Conservation (phyloP, 2,113 vertebrate species). For the Salminus brasiliensis region DNA sequence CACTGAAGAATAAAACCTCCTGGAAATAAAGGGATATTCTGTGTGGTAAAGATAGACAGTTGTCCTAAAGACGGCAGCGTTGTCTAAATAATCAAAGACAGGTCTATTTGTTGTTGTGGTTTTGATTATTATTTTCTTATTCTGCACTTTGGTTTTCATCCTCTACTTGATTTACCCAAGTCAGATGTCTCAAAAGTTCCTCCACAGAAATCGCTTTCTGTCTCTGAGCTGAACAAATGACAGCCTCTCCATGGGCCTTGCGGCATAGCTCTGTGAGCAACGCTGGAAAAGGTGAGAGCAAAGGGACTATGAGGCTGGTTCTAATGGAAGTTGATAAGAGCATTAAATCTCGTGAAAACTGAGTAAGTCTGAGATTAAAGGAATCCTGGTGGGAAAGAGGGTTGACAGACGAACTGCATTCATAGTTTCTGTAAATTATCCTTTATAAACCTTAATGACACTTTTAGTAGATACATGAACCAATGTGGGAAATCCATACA, state of each 20-base stretch:
- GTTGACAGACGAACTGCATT: neutral
- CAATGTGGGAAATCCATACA: neutral
- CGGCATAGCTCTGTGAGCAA: constrained; percentile 13
- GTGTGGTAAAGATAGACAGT: neutral
- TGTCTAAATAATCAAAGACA: constrained; percentile 4
- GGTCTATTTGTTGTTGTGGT: neutral
- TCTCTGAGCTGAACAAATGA: constrained; percentile 16
- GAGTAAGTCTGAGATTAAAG: constrained; percentile 15
- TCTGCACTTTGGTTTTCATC: neutral
- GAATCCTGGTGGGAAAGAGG: neutral
- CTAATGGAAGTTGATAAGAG: neutral
- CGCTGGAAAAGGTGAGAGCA: neutral
- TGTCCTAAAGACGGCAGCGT: neutral
- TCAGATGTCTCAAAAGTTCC: neutral
- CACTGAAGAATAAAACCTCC: constrained; percentile 4
- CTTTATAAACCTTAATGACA: neutral
- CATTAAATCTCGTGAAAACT: constrained; percentile 8
- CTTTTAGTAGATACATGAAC: neutral
- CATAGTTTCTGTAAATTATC: constrained; percentile 19
- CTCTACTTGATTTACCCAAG: neutral
- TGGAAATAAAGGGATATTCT: constrained; percentile 32
- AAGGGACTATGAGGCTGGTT: constrained; percentile 7
- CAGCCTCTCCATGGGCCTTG: constrained; percentile 21
- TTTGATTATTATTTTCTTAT: neutral
- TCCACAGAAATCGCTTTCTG: neutral